phyloP scores from a whole-genome alignment of 37 sponge, comb jelly and placozoan species.

The Ianthella basta region DNA sequence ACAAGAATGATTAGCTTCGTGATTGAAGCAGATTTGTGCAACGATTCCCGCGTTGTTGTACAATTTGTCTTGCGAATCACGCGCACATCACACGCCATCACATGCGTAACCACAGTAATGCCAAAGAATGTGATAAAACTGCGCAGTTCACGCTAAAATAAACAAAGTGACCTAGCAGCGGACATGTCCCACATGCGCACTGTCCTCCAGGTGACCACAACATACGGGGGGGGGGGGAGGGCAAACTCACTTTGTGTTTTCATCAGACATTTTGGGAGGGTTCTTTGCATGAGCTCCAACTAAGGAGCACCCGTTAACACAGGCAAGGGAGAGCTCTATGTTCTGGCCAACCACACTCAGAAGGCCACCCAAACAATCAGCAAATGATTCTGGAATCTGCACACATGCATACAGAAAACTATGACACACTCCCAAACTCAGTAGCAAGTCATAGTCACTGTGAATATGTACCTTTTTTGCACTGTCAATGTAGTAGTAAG shows the following conservation, averaged over 20 bases:
- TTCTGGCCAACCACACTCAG: constrained; percentile 93
- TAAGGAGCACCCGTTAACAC: constrained; percentile 52
- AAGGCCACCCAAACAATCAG: constrained; percentile 95
- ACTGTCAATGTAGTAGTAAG: constrained; percentile 90
- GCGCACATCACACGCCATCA: no score
- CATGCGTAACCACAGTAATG: no score
- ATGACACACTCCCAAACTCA: not conserved
- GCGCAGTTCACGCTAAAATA: no score
- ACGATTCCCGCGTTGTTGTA: no score
- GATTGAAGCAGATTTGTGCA: no score
- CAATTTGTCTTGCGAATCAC: no score
- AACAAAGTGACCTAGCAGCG: no score
- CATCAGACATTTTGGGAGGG: constrained; percentile 53
- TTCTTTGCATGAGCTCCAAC: constrained; percentile 66
- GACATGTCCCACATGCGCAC: no score
- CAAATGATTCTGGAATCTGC: constrained; percentile 91
- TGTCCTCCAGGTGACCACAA: no score
- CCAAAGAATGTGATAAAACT: no score
- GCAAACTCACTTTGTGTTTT: constrained; percentile 56
- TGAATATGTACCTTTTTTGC: constrained; percentile 74
- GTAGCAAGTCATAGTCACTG: not conserved
- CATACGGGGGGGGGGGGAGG: no score
- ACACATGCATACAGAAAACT: not conserved
- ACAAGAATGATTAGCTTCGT: no score
- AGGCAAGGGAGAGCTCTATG: constrained; percentile 68